Base-by-base conservation (phyloP, 2,113 vertebrate species). In the Anseranas semipalmata region DNA sequence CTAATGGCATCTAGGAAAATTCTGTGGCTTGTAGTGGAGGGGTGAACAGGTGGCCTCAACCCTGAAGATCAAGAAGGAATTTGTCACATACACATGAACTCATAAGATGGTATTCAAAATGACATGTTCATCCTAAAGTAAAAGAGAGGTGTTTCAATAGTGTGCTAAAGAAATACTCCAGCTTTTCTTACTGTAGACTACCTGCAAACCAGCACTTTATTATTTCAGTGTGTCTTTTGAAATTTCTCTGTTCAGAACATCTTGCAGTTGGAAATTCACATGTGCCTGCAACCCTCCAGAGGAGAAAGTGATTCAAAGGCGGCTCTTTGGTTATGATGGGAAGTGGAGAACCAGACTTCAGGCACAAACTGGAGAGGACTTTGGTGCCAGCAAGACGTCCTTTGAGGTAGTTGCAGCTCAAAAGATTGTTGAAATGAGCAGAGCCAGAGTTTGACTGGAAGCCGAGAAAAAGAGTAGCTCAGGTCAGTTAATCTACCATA, bases 361-460 rank as follows among this genome's bases (percentile, higher is more conserved):
- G 65, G 89, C 74, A 56, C 80, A 82, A 87, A 86, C 73, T 65
- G 77, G 62, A 85, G 83, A 94, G 70, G 70, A 59, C 66, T 95
- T 89, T 87, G 76, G 84, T 95, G 89, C 84, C 93, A 94, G 89
- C 1, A 22, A 75, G 73, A 18, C 0, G 0, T 63, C 80, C 87
- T 97, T 97, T 96, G 91, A 96, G 94, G 77, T 25, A 79, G 60
- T 0, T 85, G 84, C 87, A 91, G 60, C 91, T 92, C 91, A 93
- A 92, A 95, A 59, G 70, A n/a, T 16, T 5, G 35, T 15, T 68
- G 89, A 81, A 94, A 90, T 67, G 65, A 91, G 84, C 60, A 91
- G 81, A 92, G 39, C 15, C 35, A 48, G 80, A 22, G 43, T 82
- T 91, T 95, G 84, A 91, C 73, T 82, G 24, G 68, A 89, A 89